Percentiles rank a stretch among this genome's conserved stretches.
phyloP scores from a whole-genome alignment of 2,888 invertebrate genomes.

The Synanthedon vespiformis region DNA sequence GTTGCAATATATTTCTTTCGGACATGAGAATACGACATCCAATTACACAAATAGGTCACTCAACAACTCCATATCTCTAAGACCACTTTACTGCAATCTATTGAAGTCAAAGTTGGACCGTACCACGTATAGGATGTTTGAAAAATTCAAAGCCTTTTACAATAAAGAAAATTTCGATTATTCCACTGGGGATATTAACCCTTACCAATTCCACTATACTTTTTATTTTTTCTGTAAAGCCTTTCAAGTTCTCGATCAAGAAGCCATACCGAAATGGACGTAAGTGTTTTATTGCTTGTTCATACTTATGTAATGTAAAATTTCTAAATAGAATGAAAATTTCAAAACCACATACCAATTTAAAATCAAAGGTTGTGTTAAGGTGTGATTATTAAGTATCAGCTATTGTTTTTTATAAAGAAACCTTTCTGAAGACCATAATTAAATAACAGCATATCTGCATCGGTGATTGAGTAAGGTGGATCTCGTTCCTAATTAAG shows the following conservation, averaged over 20 bases:
- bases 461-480: too few species aligned
- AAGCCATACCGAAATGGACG: conserved; percentile 22
- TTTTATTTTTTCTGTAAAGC: conserved; percentile 26
- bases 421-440: too few species aligned
- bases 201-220: conserved; percentile 31
- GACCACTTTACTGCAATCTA: background rate
- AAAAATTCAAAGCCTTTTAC: conserved; percentile 21
- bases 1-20: too few species aligned
- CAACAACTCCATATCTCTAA: background rate
- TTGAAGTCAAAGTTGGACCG: background rate
- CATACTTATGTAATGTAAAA: background rate
- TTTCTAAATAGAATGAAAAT: conserved; percentile 5
- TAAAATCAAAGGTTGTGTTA: too few species aligned
- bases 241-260: conserved; percentile 30
- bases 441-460: too few species aligned
- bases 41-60: background rate
- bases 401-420: too few species aligned
- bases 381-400: too few species aligned
- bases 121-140: background rate
- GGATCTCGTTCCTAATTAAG: too few species aligned
- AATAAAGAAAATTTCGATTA: conserved; percentile 30
- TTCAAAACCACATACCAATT: too few species aligned
- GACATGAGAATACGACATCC: too few species aligned
- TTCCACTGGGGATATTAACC: conserved; percentile 25
- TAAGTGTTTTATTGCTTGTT: conserved; percentile 11